A percentile compares a stretch with the other conserved stretches of the same genome.
Conservation (phyloP, 2,888 invertebrate genomes). For the Phragmatobia fuliginosa region DNA sequence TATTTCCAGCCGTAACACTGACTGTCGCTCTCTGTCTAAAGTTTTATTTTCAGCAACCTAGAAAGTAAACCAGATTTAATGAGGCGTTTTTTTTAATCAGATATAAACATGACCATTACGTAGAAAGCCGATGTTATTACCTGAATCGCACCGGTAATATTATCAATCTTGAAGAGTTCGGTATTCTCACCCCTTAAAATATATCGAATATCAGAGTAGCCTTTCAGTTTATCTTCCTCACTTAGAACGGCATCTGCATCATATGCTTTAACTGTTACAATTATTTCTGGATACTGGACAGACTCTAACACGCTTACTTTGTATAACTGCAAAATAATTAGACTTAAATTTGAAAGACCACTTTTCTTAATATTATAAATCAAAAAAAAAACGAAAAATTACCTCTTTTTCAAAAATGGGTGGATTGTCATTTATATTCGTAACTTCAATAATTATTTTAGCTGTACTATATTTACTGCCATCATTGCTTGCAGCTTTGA, state of each 20-base stretch:
- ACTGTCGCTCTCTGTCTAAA: slow-evolving; percentile 91
- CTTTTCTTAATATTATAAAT: neutral
- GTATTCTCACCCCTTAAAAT: slow-evolving; percentile 91
- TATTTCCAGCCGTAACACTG: slow-evolving; percentile 89
- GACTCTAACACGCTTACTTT: slow-evolving; percentile 91
- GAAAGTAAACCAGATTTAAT: neutral
- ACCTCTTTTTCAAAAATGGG: slow-evolving; percentile 90
- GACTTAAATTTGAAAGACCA: neutral
- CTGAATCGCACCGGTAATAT: slow-evolving; percentile 89
- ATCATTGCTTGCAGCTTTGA: slow-evolving; percentile 85
- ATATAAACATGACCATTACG: neutral
- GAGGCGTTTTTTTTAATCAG: neutral
- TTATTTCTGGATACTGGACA: slow-evolving; percentile 88
- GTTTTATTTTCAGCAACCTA: slow-evolving; percentile 88
- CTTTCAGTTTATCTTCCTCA: slow-evolving; percentile 84
- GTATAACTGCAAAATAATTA: slow-evolving; percentile 82
- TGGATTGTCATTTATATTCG: slow-evolving; percentile 92
- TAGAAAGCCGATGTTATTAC: slow-evolving; percentile 60
- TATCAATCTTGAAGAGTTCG: slow-evolving; percentile 90
- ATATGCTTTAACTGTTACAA: slow-evolving; percentile 89
- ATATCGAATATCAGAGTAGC: slow-evolving; percentile 91
- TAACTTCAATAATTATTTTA: slow-evolving; percentile 89
- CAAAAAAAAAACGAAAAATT: slow-evolving; percentile 15
- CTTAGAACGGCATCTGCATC: slow-evolving; percentile 90
- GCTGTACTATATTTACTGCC: slow-evolving; percentile 88